Conservation (phyloP, 2,888 invertebrate species). For the Amphiduros pacificus region DNA sequence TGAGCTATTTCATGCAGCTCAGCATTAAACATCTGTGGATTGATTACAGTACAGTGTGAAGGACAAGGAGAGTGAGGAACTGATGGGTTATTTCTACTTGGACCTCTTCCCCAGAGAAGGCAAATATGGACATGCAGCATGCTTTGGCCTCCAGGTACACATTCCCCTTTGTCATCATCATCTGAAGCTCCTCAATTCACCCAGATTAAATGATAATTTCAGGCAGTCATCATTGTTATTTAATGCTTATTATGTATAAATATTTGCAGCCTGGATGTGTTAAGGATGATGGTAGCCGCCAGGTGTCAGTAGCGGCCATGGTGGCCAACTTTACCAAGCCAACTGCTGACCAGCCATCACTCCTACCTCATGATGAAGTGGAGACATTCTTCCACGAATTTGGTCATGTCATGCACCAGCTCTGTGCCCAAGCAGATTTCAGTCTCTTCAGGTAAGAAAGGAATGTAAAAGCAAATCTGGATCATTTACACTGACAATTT, state of each 20-base stretch:
- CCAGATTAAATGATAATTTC: too few relatives aligned
- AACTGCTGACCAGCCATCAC: slow-evolving; percentile 59
- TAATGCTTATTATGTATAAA: too few relatives aligned
- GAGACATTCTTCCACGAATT: slow-evolving; percentile 65
- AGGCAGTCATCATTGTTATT: too few relatives aligned
- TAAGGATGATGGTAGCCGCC: slow-evolving; percentile 45
- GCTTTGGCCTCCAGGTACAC: slow-evolving; percentile 60
- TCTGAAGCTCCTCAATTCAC: too few relatives aligned
- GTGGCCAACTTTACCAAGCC: slow-evolving; percentile 64
- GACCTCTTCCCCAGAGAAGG: slow-evolving; percentile 63
- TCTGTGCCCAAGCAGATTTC: slow-evolving; percentile 60
- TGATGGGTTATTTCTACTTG: slow-evolving; percentile 63
- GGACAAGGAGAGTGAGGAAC: slow-evolving; percentile 48
- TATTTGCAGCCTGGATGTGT: slow-evolving; percentile 55
- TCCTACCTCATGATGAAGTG: slow-evolving; percentile 63
- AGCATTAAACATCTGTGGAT: not conserved
- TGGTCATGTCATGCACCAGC: slow-evolving; percentile 64
- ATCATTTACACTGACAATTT: too few relatives aligned
- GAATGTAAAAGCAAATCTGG: too few relatives aligned
- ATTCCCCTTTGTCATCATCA: too few relatives aligned
- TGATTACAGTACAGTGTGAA: slow-evolving; percentile 50
- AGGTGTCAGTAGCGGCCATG: slow-evolving; percentile 62
- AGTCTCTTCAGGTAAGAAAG: slow-evolving; percentile 56
- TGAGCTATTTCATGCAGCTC: not conserved
- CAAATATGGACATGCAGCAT: slow-evolving; percentile 63